These are phyloP conservation scores for Acestrorhynchus altus DNA, from an alignment of 2,797 vertebrate genomes.

Conservation along the genomic window DNA sequence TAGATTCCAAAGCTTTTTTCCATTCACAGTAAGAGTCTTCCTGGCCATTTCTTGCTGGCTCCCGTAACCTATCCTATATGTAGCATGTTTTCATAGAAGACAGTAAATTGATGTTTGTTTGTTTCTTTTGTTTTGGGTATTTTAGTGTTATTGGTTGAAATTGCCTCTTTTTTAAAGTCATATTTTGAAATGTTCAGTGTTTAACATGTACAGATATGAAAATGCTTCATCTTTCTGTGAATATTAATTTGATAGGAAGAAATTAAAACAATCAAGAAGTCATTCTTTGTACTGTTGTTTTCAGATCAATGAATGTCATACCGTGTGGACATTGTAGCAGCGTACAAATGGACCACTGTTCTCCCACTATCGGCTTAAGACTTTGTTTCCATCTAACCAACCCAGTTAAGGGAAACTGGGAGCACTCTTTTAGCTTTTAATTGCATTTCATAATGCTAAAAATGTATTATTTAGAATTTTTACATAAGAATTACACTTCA, in stretches of 20 bases:
- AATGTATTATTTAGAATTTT: too few species aligned
- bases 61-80: not conserved
- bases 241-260: conserved; percentile 16
- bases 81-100: not conserved
- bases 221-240: not conserved
- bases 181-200: not conserved
- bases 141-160: not conserved
- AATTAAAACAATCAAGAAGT: conserved; percentile 10
- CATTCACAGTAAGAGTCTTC: not conserved
- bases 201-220: conserved; percentile 9
- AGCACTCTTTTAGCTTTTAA: too few species aligned
- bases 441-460: too few species aligned
- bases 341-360: too few species aligned
- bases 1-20: not conserved
- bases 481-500: too few species aligned
- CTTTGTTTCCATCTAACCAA: too few species aligned
- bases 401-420: too few species aligned
- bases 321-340: too few species aligned
- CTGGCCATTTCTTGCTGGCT: not conserved
- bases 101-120: not conserved
- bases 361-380: too few species aligned
- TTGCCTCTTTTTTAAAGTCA: not conserved
- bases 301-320: not conserved
- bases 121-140: not conserved
- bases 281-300: not conserved